Conservation (phyloP, 2,113 vertebrate species). For the Hippoglossus stenolepis region DNA sequence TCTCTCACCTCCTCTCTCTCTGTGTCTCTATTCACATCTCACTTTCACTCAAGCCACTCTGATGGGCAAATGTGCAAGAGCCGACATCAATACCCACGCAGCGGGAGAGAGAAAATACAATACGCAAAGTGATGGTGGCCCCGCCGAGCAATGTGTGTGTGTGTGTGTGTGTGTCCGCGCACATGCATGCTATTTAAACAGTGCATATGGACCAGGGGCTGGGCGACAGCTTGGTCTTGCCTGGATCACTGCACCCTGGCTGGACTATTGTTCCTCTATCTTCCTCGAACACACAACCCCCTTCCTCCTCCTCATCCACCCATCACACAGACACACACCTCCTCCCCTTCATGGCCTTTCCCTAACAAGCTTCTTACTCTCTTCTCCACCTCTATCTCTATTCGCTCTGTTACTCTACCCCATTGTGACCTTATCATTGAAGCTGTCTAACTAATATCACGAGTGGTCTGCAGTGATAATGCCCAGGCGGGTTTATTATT, state of each 20-base stretch:
- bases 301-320: background rate
- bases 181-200: constrained; percentile 53
- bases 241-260: constrained; percentile 80
- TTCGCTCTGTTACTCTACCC: background rate
- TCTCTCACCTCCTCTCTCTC: constrained; percentile 13
- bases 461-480: background rate
- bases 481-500: constrained; percentile 15
- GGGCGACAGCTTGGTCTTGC: constrained; percentile 82
- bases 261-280: constrained; percentile 58
- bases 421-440: too few species aligned
- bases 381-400: background rate
- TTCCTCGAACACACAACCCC: constrained; percentile 53
- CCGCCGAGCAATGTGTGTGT: constrained; percentile 31
- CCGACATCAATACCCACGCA: background rate
- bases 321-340: constrained; percentile 47
- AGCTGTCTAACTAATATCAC: too few species aligned
- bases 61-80: constrained; percentile 17
- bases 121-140: constrained; percentile 19
- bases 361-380: constrained; percentile 38
- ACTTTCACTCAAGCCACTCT: constrained; percentile 16
- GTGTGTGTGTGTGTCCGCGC: background rate
- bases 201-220: constrained; percentile 74
- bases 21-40: constrained; percentile 11
- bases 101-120: constrained; percentile 8
- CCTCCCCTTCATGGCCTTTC: constrained; percentile 18